Evolutionary conservation across 2,888 invertebrate genomes (phyloP), one percentile per base, ranked within the genome.

Genomic region (Noctuana brunneofusca): DNA sequence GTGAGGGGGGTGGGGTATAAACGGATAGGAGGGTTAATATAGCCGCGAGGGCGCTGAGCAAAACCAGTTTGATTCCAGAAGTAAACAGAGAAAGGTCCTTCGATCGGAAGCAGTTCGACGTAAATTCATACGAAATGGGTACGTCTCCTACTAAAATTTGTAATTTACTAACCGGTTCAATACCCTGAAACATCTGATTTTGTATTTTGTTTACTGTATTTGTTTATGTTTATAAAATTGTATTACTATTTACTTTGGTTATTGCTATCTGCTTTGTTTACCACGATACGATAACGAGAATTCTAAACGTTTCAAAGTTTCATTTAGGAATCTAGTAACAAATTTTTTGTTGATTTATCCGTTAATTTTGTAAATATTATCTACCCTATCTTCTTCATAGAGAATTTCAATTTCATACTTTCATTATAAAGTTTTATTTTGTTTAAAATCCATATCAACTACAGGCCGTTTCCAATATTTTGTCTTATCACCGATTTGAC

Each of bases 31-130:
- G 68, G 75, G 81, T 84, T 85, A 89, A 90, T 87, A 91, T 89
- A 73, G 78, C 66, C 81, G 84, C 79, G 76, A 79, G 71, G 64
- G 79, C 81, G 74, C 81, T 72, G 65, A 66, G 35, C 56, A 66
- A n/a, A 80, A 81, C 81, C 89, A 91, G 90, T 90, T 87, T 79
- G 71, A 69, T 76, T 87, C 76, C 68, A 76, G 80, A 83, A 76
- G 84, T 84, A 87, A 86, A 85, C 84, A 86, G 81, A 84, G 68
- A 73, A 74, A 74, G 72, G 78, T 67, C 75, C 78, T 74, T 75
- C 69, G 76, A 75, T 71, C 66, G 59, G 59, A 57, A 67, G 18
- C 64, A 69, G 68, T 65, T 43, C 69, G 81, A 83, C 83, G 74
- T 35, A 66, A 70, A 71, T 74, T 83, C 84, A 80, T 78, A 67